Evolutionary conservation across 2,797 vertebrate species (phyloP), one percentile per base, ranked within the genome.

Genomic region (Sebastes alutus): DNA sequence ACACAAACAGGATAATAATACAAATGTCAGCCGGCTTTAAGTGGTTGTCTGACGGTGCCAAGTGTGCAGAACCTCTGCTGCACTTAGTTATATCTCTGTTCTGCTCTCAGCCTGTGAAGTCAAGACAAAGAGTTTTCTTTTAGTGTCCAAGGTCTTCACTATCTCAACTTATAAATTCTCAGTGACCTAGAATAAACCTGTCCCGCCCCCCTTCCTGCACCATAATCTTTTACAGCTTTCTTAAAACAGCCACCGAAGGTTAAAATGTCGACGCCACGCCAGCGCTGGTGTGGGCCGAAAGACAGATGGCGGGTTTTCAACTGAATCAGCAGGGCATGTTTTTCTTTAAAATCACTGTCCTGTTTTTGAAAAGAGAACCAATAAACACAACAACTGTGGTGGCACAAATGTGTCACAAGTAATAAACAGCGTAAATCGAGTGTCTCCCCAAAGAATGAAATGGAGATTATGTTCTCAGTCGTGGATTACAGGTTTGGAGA

Each of bases 401-500:
- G 61, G 12, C 72, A 58, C 46, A 56, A 77, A 83, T 32, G 83
- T 54, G 20, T 79, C 63, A 66, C 13, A 77, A 59, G 46, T 30
- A 75, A 78, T 69, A 88, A 85, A 85, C 42, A 80, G 78, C 9
- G 2, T 38, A 59, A 72, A 71, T 63, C 35, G 52, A 63, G 22
- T 71, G 64, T 77, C 68, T 84, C 72, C 52, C 23, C 14, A 27
- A 62, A 86, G 73, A 86, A 85, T 80, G 3, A 84, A 77, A 84
- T 54, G 72, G 25, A 80, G 85, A 91, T 91, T 80, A 91, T 77
- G 56, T 60, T 89, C 75, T 91, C 81, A 85, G 22, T 70, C 75
- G 70, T 75, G 87, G 85, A 92, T 93, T 90, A 93, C 32, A 87
- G 66, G 85, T 90, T 89, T 82, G 71, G 71, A 82, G 86, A 92